Evolutionary conservation across 2,113 vertebrate species (phyloP).

Genomic region (Erinaceus europaeus): DNA sequence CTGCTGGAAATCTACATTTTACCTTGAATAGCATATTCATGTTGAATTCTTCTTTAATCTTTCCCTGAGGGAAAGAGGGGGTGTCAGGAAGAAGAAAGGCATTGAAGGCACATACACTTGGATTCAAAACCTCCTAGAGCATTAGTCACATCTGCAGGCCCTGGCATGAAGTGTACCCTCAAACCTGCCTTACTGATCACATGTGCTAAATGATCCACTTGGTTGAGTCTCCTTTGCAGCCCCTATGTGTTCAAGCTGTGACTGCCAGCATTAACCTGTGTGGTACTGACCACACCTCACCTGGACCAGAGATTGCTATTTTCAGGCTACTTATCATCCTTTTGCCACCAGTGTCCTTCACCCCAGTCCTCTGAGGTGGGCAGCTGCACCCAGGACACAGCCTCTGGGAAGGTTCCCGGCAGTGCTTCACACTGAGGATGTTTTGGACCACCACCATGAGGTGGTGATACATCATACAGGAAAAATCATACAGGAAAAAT

Average conservation of each 20-base stretch:
- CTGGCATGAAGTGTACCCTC: neutral
- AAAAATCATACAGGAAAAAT: too few species aligned
- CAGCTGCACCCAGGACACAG: neutral
- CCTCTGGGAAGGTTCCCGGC: neutral
- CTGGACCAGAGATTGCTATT: neutral
- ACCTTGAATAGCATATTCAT: neutral
- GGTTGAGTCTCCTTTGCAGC: neutral
- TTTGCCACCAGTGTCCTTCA: neutral
- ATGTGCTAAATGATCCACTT: neutral
- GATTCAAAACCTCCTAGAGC: neutral
- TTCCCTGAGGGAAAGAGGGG: neutral
- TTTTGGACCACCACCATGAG: neutral
- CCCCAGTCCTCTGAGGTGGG: neutral
- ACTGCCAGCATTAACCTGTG: neutral
- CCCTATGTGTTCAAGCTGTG: accelerated
- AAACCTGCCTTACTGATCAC: neutral
- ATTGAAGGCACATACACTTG: neutral
- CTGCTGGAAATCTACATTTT: neutral
- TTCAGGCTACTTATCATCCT: neutral
- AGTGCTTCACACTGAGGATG: neutral
- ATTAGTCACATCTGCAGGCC: neutral
- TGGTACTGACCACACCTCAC: too few species aligned
- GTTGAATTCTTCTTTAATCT: neutral
- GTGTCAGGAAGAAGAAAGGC: neutral
- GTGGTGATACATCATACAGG: neutral